Percentiles rank a stretch among this genome's conserved stretches.
Conservation (phyloP, 2,888 invertebrate genomes). For the Panopea generosa region DNA sequence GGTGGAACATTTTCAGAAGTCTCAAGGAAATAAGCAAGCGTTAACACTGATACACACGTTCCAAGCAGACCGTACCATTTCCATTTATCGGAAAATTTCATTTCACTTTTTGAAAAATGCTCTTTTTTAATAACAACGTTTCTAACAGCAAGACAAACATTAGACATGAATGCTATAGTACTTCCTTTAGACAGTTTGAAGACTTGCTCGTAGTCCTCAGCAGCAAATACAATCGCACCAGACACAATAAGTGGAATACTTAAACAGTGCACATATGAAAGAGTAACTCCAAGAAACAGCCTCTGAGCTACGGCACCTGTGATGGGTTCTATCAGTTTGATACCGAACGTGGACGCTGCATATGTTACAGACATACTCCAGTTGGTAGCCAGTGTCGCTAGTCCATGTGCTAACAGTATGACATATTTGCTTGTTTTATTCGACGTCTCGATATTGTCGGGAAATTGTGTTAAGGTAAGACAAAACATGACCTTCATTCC, state of each 20-base stretch:
- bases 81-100: neutral
- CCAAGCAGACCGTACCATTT: too few species aligned
- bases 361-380: too few species aligned
- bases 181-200: slow-evolving; percentile 40
- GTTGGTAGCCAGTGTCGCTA: slow-evolving; percentile 64
- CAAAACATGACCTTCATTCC: neutral
- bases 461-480: neutral
- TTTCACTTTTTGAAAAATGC: slow-evolving; percentile 1
- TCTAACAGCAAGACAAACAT: slow-evolving; percentile 61
- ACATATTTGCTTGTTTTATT: neutral
- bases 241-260: slow-evolving; percentile 59
- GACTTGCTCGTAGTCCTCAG: slow-evolving; percentile 31
- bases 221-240: slow-evolving; percentile 59
- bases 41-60: too few species aligned
- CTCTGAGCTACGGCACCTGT: slow-evolving; percentile 58
- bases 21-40: too few species aligned
- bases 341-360: too few species aligned
- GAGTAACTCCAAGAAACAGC: slow-evolving; percentile 33
- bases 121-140: slow-evolving; percentile 61
- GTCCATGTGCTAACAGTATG: slow-evolving; percentile 32
- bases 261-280: slow-evolving; percentile 24
- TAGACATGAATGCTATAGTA: slow-evolving; percentile 61
- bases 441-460: neutral
- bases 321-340: slow-evolving; percentile 68
- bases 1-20: too few species aligned